A percentile compares a stretch with the other conserved stretches of the same genome.
phyloP scores from a whole-genome alignment of 2,113 vertebrate genomes.

The Sula dactylatra region DNA sequence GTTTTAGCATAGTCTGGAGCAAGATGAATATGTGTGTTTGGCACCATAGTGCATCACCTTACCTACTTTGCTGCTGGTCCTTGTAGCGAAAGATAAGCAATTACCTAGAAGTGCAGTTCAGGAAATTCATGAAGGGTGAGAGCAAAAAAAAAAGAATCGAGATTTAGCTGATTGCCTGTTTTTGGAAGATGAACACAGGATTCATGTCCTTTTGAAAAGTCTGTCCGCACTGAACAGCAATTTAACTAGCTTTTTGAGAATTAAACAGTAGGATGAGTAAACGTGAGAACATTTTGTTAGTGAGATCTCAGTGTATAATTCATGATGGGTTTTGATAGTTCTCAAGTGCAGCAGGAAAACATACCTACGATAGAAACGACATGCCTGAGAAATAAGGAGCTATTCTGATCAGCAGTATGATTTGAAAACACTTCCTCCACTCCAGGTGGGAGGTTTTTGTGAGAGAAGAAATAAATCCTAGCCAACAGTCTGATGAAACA shows the following conservation, averaged over 20 bases:
- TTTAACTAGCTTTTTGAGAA: background rate
- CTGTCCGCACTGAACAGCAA: background rate
- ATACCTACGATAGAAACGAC: background rate
- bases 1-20: background rate
- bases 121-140: background rate
- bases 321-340: background rate
- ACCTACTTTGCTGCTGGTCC: background rate
- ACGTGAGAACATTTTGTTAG: constrained; percentile 8
- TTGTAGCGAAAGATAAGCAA: background rate
- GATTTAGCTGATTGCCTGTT: background rate
- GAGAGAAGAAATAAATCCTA: constrained; percentile 2
- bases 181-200: background rate
- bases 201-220: background rate
- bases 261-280: background rate
- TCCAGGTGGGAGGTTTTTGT: background rate
- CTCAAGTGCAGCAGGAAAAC: background rate
- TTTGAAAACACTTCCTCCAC: background rate
- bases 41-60: background rate
- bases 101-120: background rate
- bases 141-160: accelerated
- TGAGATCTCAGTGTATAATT: constrained; percentile 45
- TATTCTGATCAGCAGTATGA: constrained; percentile 19
- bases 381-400: constrained; percentile 3
- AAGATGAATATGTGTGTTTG: background rate
- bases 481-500: background rate